Evolutionary conservation across 2,888 invertebrate genomes (phyloP).

Genomic region (Tiliacea citrago): DNA sequence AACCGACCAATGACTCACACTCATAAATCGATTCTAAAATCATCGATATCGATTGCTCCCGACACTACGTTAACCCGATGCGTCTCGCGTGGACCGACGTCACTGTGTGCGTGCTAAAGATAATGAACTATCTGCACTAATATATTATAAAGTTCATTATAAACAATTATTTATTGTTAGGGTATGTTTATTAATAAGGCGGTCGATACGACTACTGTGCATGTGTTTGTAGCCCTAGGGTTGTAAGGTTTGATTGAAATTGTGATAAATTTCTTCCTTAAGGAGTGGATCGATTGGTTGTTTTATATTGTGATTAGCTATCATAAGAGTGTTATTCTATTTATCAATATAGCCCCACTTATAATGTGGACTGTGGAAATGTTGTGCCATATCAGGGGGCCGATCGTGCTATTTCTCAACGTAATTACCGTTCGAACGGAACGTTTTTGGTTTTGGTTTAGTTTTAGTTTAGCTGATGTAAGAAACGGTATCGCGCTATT

Average conservation of each 20-base stretch:
- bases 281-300: conserved; percentile 9
- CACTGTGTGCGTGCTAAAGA: conserved; percentile 86
- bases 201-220: conserved; percentile 86
- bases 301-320: conserved; percentile 13
- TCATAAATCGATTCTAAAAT: conserved; percentile 27
- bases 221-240: conserved; percentile 79
- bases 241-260: conserved; percentile 56
- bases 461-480: too few relatives aligned
- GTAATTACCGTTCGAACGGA: too few relatives aligned
- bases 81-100: conserved; percentile 74
- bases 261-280: conserved; percentile 49
- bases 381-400: too few relatives aligned
- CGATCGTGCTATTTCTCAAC: too few relatives aligned
- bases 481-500: too few relatives aligned
- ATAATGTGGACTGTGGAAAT: not conserved
- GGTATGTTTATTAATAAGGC: conserved; percentile 91
- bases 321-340: not conserved
- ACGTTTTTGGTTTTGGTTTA: too few relatives aligned
- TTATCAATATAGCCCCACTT: not conserved
- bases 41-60: conserved; percentile 46
- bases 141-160: conserved; percentile 91
- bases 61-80: conserved; percentile 67
- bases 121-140: conserved; percentile 90
- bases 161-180: conserved; percentile 91
- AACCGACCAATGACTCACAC: conserved; percentile 34